Conservation (phyloP, 2,888 invertebrate genomes). For the Eupelmus urozonus region DNA sequence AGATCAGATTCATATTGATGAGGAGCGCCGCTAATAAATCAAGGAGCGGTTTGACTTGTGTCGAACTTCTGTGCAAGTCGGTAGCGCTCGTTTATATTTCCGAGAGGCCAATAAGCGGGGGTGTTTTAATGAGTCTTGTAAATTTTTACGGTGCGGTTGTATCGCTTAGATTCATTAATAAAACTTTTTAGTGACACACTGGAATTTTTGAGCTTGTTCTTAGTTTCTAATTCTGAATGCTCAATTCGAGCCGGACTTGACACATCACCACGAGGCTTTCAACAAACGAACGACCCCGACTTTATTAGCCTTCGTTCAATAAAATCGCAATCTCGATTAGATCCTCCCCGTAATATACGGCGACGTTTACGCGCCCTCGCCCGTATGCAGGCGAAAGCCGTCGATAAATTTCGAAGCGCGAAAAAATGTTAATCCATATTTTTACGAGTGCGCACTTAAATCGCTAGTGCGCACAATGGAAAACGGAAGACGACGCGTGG, state of each 20-base stretch:
- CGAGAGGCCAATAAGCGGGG: no score
- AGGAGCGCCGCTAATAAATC: neutral
- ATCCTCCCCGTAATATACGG: neutral
- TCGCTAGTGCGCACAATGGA: constrained; percentile 34
- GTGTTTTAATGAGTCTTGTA: no score
- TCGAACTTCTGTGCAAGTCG: no score
- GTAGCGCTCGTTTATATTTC: no score
- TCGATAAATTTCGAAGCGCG: constrained; percentile 11
- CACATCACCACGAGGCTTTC: no score
- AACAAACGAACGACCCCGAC: neutral
- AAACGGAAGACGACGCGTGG: no score
- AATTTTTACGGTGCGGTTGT: no score
- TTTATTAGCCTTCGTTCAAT: constrained; percentile 27
- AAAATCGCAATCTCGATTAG: constrained; percentile 37
- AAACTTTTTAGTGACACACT: no score
- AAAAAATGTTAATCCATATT: constrained; percentile 41
- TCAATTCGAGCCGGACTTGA: neutral
- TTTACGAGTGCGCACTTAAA: constrained; percentile 17
- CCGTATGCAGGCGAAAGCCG: no score
- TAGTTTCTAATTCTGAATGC: no score
- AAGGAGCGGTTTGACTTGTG: neutral
- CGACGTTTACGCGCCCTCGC: constrained; percentile 21
- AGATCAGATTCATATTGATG: neutral
- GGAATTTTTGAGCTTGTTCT: no score
- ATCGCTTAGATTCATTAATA: neutral